Evolutionary conservation across 2,888 invertebrate species (phyloP), one percentile per base, ranked within the genome.

Genomic region (Hypselothyrea guttata): DNA sequence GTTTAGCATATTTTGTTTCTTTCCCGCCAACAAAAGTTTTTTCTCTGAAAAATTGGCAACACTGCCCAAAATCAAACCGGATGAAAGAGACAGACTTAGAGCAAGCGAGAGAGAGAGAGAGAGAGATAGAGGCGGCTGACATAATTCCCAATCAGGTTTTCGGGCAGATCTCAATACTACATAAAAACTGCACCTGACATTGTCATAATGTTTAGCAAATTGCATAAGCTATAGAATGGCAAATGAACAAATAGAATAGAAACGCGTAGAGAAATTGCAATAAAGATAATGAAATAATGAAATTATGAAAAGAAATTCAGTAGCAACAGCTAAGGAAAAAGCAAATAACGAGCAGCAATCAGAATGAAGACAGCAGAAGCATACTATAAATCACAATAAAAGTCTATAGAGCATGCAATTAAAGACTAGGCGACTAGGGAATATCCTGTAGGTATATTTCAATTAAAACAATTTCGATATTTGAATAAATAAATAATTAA

Each of bases 171-270:
- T n/a, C 40, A 60, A 57, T 62, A 57, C 52, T 58, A 49, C 9
- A 52, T 34, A 45, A 51, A 64, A 55, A 47, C 30, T 82, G 77
- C 86, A 86, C 86, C 87, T 87, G 85, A 85, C 85, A 83, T 82
- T 82, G 84, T 75, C 69, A 69, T 53, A 70, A 71, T 38, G 11
- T 38, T n/a, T 22, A 5, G 22, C 41, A 22, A 68, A 77, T 84
- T 84, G 72, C 77, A 84, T 81, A 75, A 84, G 82, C 47, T 12
- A 22, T 34, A 52, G 37, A n/a, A n/a, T n/a, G n/a, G n/a, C n/a
- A n/a, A n/a, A n/a, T n/a, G n/a, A n/a, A n/a, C n/a, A n/a, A n/a
- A n/a, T n/a, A n/a, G n/a, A n/a, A n/a, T n/a, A n/a, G n/a, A n/a
- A n/a, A 3, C 27, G 30, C 27, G 27, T 31, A 30, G 27, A 8